Evolutionary conservation across 2,888 invertebrate species (phyloP).

Genomic region (Drosophila helvetica): DNA sequence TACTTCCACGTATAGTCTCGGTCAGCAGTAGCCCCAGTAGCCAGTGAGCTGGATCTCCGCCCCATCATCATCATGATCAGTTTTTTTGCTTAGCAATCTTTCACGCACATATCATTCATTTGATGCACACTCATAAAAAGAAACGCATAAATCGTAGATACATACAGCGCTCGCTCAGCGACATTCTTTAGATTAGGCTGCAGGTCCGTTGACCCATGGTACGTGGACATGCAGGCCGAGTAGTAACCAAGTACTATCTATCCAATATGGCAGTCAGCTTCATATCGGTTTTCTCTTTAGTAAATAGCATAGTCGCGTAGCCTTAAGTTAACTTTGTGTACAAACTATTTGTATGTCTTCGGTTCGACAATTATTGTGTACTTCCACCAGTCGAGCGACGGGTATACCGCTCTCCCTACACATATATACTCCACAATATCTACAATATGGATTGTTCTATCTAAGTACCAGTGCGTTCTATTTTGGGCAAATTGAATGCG

Average conservation of each 20-base stretch:
- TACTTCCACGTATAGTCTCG: slow-evolving; percentile 84
- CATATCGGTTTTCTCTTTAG: slow-evolving; percentile 67
- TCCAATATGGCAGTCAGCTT: slow-evolving; percentile 30
- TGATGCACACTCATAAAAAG: slow-evolving; percentile 27
- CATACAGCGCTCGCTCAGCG: slow-evolving; percentile 55
- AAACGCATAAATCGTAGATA: slow-evolving; percentile 27
- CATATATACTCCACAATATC: slow-evolving; percentile 17
- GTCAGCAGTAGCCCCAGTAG: slow-evolving; percentile 1
- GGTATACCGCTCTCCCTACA: slow-evolving; percentile 33
- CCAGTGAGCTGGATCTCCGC: slow-evolving; percentile 69
- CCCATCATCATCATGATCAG: slow-evolving; percentile 28
- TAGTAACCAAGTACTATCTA: slow-evolving; percentile 15
- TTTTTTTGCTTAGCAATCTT: slow-evolving; percentile 61
- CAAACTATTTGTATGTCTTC: slow-evolving; percentile 73
- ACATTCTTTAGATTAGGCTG: slow-evolving; percentile 44
- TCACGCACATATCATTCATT: slow-evolving; percentile 64
- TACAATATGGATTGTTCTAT: slow-evolving; percentile 36
- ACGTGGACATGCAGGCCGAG: slow-evolving; percentile 10
- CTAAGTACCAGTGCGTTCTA: slow-evolving; percentile 70
- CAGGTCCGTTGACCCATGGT: slow-evolving; percentile 47
- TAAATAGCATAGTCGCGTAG: slow-evolving; percentile 42
- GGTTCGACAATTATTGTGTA: slow-evolving; percentile 47
- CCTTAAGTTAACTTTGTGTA: slow-evolving; percentile 66
- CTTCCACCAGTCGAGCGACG: slow-evolving; percentile 7
- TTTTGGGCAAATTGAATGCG: slow-evolving; percentile 56